phyloP scores from a whole-genome alignment of 2,888 invertebrate species.

The Trachelus troglodyta region DNA sequence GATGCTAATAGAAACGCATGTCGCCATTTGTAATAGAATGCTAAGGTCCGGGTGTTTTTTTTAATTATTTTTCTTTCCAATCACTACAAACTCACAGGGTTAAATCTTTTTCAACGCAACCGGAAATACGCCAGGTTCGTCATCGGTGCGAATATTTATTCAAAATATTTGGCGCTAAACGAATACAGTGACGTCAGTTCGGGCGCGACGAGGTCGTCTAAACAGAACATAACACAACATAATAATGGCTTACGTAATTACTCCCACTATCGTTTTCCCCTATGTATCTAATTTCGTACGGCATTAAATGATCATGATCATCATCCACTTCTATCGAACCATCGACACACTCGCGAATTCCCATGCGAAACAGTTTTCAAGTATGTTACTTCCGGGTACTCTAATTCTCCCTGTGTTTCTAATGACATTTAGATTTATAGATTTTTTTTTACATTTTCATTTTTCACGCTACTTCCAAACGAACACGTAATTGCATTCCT shows the following conservation, averaged over 20 bases:
- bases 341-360: neutral
- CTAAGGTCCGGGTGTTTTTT: neutral
- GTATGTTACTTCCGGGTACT: neutral
- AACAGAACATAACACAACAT: slow-evolving; percentile 35
- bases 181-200: slow-evolving; percentile 2
- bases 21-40: neutral
- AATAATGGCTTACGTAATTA: slow-evolving; percentile 35
- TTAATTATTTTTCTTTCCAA: neutral
- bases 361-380: neutral
- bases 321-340: neutral
- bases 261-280: slow-evolving; percentile 6
- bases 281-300: neutral
- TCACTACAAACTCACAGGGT: neutral
- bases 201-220: slow-evolving; percentile 28
- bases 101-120: neutral
- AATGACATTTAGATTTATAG: no score
- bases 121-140: neutral
- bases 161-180: slow-evolving; percentile 17
- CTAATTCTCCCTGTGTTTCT: neutral
- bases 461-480: neutral
- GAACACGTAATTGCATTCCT: neutral
- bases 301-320: neutral
- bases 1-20: neutral
- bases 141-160: neutral
- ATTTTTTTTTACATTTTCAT: neutral